Evolutionary conservation across 2,797 vertebrate species (phyloP).

Genomic region (Morus bassanus): DNA sequence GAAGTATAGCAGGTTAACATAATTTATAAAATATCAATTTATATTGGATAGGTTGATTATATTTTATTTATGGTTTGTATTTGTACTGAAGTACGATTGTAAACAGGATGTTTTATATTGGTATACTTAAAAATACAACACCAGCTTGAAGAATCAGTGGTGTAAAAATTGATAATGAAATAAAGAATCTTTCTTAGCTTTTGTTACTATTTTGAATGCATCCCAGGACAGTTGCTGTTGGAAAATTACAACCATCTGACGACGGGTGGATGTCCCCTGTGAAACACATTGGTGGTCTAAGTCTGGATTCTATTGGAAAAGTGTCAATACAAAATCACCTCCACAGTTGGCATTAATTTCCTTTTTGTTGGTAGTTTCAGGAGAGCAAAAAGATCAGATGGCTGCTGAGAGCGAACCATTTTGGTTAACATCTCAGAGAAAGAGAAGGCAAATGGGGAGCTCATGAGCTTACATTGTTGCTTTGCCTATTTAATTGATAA

Average conservation of each 20-base stretch:
- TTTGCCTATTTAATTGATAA: background rate
- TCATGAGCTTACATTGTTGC: background rate
- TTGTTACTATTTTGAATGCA: background rate
- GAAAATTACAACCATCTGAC: constrained; percentile 13
- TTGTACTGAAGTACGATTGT: background rate
- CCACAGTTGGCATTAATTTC: constrained; percentile 17
- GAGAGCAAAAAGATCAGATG: background rate
- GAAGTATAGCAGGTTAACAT: constrained; percentile 23
- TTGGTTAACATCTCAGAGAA: background rate
- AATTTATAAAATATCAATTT: background rate
- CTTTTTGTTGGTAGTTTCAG: background rate
- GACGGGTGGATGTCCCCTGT: background rate
- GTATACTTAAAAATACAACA: background rate
- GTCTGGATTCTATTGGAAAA: constrained; percentile 23
- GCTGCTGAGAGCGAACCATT: background rate
- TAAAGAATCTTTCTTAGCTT: background rate
- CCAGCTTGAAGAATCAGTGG: background rate
- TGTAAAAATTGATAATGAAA: background rate
- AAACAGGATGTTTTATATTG: background rate
- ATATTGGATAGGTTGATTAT: background rate
- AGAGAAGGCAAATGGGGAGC: background rate
- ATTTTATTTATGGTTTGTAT: background rate
- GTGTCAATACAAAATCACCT: constrained; percentile 10
- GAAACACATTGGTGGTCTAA: background rate
- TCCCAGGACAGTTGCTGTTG: background rate